phyloP scores from a whole-genome alignment of 1,140 invertebrate genomes.

The Pogonomyrmex californicus region DNA sequence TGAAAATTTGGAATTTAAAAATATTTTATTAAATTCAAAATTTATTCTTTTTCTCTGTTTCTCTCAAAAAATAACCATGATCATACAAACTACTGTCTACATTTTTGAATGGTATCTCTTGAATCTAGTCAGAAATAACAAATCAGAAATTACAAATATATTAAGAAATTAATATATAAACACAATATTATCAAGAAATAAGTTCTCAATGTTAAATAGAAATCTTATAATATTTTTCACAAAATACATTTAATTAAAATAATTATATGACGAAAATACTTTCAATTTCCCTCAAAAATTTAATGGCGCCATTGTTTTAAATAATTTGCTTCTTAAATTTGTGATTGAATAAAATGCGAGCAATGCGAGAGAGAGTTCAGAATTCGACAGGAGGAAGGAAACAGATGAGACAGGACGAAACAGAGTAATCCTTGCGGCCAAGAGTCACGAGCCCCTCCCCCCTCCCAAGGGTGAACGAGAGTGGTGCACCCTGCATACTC shows the following conservation, averaged over 20 bases:
- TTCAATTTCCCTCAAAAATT: not conserved
- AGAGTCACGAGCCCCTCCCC: too few species aligned
- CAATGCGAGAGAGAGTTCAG: not conserved
- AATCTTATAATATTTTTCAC: not conserved
- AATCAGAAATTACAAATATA: not conserved
- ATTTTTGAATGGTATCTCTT: not conserved
- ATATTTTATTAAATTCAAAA: slow-evolving; percentile 2
- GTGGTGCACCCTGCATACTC: slow-evolving; percentile 5
- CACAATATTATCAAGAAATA: not conserved
- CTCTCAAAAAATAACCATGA: not conserved
- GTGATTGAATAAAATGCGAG: not conserved
- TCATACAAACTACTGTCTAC: not conserved
- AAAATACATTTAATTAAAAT: not conserved
- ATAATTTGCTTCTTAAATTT: slow-evolving; percentile 5
- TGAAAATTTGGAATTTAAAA: not conserved
- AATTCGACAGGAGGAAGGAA: not conserved
- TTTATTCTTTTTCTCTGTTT: not conserved
- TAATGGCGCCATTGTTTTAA: not conserved
- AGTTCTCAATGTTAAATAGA: not conserved
- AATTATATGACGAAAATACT: not conserved
- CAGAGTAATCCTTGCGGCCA: slow-evolving; percentile 12
- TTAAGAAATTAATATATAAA: not conserved
- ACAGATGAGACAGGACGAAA: slow-evolving; percentile 10
- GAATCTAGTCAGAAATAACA: too few species aligned
- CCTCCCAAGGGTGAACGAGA: not conserved